phyloP scores from a whole-genome alignment of 2,888 invertebrate species.

The Drosophila mimetica region DNA sequence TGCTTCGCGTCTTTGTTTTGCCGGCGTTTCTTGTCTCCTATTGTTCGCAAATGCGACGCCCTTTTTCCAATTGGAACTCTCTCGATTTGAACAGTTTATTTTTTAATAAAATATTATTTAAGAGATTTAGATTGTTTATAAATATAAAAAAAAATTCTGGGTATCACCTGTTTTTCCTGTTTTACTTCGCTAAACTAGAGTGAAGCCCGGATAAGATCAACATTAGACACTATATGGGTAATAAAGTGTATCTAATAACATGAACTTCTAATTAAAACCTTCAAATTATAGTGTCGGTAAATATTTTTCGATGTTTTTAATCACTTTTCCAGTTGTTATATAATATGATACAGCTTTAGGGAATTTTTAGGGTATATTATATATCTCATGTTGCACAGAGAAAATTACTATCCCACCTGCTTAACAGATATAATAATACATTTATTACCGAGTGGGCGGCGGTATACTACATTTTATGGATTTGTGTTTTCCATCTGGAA shows the following conservation, averaged over 20 bases:
- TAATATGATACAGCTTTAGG: too few relatives aligned
- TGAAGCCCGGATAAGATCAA: background rate
- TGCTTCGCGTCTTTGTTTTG: slow-evolving; percentile 74
- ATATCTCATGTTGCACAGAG: too few relatives aligned
- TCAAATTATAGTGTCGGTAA: too few relatives aligned
- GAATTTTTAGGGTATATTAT: too few relatives aligned
- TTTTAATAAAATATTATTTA: background rate
- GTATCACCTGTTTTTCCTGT: background rate
- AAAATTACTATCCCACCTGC: background rate
- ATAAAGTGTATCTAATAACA: too few relatives aligned
- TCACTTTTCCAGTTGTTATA: too few relatives aligned
- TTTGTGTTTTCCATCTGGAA: background rate
- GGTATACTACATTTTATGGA: background rate
- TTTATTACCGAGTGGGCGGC: background rate
- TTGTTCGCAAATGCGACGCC: slow-evolving; percentile 33
- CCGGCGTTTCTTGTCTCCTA: slow-evolving; percentile 66
- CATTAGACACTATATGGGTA: too few relatives aligned
- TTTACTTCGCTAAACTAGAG: background rate
- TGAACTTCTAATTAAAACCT: too few relatives aligned
- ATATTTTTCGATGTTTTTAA: too few relatives aligned
- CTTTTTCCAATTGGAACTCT: slow-evolving; percentile 38
- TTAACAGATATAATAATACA: background rate
- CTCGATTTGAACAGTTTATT: background rate
- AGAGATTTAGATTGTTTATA: background rate
- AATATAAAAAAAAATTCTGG: background rate